Percentiles rank a stretch among this genome's conserved stretches.
Evolutionary conservation across 2,113 vertebrate genomes (phyloP).

Genomic region (Apaloderma vittatum): DNA sequence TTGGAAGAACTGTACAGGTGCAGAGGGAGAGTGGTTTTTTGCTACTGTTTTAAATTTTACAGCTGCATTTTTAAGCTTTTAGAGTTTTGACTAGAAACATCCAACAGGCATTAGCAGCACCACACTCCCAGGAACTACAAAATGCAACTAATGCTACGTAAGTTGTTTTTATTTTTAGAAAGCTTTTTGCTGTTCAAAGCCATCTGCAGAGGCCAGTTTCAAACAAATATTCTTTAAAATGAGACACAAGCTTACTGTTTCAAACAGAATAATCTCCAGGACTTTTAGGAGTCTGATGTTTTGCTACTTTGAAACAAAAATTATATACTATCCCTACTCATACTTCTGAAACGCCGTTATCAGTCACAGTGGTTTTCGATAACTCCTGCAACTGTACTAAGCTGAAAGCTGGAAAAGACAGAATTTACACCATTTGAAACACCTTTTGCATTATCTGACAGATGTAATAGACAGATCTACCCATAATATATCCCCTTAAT

Average conservation of each 20-base stretch:
- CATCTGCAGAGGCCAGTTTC: background rate
- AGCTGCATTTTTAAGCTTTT: background rate
- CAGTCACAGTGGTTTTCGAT: background rate
- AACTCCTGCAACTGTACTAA: background rate
- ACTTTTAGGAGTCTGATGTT: background rate
- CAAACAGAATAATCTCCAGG: background rate
- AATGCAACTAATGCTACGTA: background rate
- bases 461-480: background rate
- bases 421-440: background rate
- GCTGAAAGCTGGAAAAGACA: background rate
- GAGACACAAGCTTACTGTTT: background rate
- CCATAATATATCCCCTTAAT: background rate
- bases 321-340: background rate
- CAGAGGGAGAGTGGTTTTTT: accelerated
- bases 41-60: background rate
- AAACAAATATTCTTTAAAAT: background rate
- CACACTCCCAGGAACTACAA: background rate
- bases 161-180: background rate
- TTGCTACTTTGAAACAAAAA: background rate
- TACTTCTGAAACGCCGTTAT: background rate
- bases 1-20: background rate
- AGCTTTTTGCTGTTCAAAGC: background rate
- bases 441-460: background rate
- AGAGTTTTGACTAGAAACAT: accelerated
- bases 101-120: background rate